phyloP scores from a whole-genome alignment of 2,113 vertebrate genomes.

The Chamaetylas fuelleborni region DNA sequence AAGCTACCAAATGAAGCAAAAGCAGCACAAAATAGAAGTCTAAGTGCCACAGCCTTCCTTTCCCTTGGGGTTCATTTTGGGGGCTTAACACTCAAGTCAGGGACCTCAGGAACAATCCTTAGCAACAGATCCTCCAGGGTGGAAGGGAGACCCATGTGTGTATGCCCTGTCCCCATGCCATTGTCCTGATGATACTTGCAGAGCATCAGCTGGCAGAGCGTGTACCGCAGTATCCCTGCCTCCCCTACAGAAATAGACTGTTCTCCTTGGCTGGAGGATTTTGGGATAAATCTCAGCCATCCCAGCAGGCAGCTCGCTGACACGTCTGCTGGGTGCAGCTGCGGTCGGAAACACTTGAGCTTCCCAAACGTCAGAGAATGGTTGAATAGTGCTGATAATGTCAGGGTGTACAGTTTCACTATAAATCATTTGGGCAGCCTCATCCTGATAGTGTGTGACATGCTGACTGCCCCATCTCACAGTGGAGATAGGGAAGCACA shows the following conservation, averaged over 20 bases:
- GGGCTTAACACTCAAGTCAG: background rate
- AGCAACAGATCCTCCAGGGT: background rate
- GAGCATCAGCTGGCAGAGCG: accelerated
- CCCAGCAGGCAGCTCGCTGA: background rate
- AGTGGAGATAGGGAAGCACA: background rate
- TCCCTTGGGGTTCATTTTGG: background rate
- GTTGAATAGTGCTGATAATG: background rate
- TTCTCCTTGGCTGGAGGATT: background rate
- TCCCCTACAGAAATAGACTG: background rate
- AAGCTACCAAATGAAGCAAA: background rate
- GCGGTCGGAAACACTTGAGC: background rate
- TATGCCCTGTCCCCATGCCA: accelerated
- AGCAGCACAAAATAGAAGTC: background rate
- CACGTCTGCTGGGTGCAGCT: background rate
- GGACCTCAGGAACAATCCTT: background rate
- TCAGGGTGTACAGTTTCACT: background rate
- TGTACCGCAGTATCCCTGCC: accelerated
- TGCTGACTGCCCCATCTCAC: background rate
- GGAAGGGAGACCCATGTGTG: background rate
- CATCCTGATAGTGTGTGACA: background rate
- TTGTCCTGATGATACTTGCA: background rate
- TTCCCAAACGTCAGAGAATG: background rate
- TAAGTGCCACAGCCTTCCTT: background rate
- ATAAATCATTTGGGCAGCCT: background rate
- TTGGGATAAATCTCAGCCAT: background rate